Percentiles rank a stretch among this genome's conserved stretches.
Conservation (phyloP, 2,888 invertebrate genomes). For the Hipparchia semele region DNA sequence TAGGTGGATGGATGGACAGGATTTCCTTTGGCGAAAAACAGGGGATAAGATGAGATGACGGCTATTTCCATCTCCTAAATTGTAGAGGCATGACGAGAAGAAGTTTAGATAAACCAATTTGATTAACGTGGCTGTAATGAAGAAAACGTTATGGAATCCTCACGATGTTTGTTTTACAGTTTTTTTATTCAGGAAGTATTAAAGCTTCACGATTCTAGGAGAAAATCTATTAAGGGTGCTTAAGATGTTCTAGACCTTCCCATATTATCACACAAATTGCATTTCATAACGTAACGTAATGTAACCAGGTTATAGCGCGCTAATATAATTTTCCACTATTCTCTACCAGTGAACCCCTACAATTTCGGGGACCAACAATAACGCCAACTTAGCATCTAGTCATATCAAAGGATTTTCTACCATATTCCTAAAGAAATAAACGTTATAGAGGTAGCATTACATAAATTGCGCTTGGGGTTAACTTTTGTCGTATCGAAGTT, state of each 20-base stretch:
- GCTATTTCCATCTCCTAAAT: too few species aligned
- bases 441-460: neutral
- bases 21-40: too few species aligned
- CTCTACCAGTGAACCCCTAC: slow-evolving; percentile 13
- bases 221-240: neutral
- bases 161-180: too few species aligned
- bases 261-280: neutral
- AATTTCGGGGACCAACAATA: slow-evolving; percentile 14
- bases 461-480: neutral
- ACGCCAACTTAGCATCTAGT: neutral
- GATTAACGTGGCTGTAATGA: too few species aligned
- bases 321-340: slow-evolving; percentile 16
- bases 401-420: neutral
- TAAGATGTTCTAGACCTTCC: neutral
- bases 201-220: too few species aligned
- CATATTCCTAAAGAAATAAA: neutral
- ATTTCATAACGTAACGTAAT: neutral
- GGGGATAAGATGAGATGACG: too few species aligned
- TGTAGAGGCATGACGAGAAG: too few species aligned
- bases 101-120: too few species aligned
- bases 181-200: too few species aligned
- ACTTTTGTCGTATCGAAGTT: slow-evolving; percentile 20
- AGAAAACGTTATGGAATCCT: too few species aligned
- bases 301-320: slow-evolving; percentile 4
- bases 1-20: too few species aligned